phyloP scores from a whole-genome alignment of 2,797 vertebrate species.

The Urosaurus nigricauda region DNA sequence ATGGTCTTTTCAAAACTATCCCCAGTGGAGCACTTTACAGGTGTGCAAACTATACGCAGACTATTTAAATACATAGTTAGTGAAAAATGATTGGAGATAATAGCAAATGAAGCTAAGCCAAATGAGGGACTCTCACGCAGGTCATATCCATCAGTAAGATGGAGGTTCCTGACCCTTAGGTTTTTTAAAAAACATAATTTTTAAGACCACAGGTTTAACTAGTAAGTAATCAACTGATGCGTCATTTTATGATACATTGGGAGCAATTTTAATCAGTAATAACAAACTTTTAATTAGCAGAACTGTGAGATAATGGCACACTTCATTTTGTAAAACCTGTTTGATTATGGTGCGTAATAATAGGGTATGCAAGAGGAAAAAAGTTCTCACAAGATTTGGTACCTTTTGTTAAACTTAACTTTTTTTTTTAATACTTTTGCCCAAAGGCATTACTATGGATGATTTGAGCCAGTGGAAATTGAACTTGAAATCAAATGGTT shows the following conservation, averaged over 20 bases:
- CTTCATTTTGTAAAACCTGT: neutral
- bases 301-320: neutral
- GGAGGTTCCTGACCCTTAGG: too few species aligned
- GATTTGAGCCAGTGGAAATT: neutral
- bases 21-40: too few species aligned
- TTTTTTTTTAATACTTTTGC: neutral
- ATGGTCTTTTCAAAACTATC: too few species aligned
- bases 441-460: neutral
- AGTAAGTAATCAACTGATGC: neutral
- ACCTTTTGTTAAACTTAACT: neutral
- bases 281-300: neutral
- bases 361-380: neutral
- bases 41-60: too few species aligned
- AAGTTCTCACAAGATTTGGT: neutral
- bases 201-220: neutral
- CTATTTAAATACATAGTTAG: too few species aligned
- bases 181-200: neutral
- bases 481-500: neutral
- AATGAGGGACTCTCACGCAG: too few species aligned
- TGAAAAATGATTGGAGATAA: too few species aligned
- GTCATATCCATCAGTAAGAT: too few species aligned
- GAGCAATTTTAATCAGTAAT: neutral
- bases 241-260: neutral
- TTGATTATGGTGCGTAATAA: neutral
- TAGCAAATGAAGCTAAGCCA: too few species aligned